phyloP scores from a whole-genome alignment of 2,113 vertebrate genomes.

The Theristicus caerulescens region DNA sequence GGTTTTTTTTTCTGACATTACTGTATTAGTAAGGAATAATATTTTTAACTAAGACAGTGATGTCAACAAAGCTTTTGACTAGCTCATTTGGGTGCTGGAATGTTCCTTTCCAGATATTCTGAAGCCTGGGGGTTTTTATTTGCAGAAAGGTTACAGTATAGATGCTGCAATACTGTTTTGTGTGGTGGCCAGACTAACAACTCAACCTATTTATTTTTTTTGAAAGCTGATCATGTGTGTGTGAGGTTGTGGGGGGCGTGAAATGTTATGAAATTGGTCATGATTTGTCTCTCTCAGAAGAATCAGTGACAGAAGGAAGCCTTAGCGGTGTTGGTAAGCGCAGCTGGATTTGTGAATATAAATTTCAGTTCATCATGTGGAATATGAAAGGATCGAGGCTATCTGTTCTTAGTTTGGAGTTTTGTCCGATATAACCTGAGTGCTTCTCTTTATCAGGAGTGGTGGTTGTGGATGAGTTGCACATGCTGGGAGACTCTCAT shows the following conservation, averaged over 20 bases:
- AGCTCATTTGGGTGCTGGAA: background rate
- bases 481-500: slow-evolving; percentile 93
- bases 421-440: background rate
- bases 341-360: background rate
- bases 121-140: background rate
- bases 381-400: background rate
- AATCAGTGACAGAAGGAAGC: background rate
- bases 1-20: background rate
- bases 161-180: background rate
- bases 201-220: background rate
- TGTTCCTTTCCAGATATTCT: background rate
- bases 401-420: background rate
- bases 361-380: background rate
- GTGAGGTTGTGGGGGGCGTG: background rate
- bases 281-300: background rate
- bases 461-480: slow-evolving; percentile 94
- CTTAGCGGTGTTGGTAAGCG: background rate
- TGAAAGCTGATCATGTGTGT: background rate
- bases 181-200: background rate
- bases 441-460: slow-evolving; percentile 78
- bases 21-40: background rate
- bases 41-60: background rate
- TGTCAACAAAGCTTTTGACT: background rate
- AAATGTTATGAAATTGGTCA: background rate
- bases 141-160: background rate